Percentiles rank a stretch among this genome's conserved stretches.
Evolutionary conservation across 2,113 vertebrate genomes (phyloP).

Genomic region (Nyctereutes procyonoides): DNA sequence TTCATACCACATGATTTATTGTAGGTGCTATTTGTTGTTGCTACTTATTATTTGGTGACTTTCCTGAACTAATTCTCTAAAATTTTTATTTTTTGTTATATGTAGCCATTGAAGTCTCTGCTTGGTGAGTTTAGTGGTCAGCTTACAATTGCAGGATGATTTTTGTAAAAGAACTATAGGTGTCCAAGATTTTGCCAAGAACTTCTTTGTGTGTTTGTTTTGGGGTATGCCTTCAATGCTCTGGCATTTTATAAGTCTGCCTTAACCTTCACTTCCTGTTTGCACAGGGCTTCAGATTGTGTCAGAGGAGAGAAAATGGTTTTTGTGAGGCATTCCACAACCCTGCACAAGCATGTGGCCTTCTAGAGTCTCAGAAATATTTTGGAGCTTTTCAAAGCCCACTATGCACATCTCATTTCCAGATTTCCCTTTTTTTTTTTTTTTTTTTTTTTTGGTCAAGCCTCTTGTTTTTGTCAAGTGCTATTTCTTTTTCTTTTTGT

Average conservation of each 20-base stretch:
- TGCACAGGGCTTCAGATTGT: neutral
- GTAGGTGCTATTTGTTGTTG: neutral
- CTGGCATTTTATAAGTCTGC: neutral
- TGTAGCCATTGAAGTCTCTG: neutral
- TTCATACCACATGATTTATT: neutral
- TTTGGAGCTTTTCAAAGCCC: neutral
- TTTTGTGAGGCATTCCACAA: neutral
- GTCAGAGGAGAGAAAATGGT: neutral
- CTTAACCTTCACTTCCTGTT: neutral
- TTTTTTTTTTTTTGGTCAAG: neutral
- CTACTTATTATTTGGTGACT: neutral
- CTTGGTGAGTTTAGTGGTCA: neutral
- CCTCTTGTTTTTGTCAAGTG: neutral
- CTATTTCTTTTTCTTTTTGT: neutral
- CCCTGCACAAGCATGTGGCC: neutral
- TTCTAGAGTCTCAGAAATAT: neutral
- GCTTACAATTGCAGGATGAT: neutral
- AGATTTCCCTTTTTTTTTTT: neutral
- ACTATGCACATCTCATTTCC: neutral
- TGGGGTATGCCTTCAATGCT: neutral
- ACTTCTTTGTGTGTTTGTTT: neutral
- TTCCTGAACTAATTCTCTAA: neutral
- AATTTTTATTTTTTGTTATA: neutral
- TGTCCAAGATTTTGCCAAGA: neutral
- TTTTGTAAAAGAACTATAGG: neutral